Evolutionary conservation across 2,797 vertebrate genomes (phyloP).

Genomic region (Muscicapa comitata): DNA sequence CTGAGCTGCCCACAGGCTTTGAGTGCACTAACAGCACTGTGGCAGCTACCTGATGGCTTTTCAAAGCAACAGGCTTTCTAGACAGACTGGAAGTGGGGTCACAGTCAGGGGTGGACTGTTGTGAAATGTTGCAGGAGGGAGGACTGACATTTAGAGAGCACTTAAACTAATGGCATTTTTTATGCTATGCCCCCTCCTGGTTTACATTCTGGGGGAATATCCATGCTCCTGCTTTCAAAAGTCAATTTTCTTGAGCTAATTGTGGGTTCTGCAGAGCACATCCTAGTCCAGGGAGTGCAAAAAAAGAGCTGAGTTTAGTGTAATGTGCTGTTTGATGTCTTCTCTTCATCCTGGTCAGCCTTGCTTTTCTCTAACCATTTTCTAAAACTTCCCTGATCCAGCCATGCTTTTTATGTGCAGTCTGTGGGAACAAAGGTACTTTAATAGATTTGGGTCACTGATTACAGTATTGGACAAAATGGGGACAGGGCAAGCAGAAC

Average conservation of each 20-base stretch:
- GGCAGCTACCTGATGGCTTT: neutral
- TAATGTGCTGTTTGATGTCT: neutral
- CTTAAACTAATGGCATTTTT: neutral
- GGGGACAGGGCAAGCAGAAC: neutral
- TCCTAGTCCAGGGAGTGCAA: neutral
- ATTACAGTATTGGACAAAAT: neutral
- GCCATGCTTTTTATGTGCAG: neutral
- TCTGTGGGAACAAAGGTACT: neutral
- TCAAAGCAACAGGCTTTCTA: neutral
- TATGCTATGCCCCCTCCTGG: neutral
- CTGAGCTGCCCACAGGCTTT: neutral
- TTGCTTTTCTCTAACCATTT: neutral
- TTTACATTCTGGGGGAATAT: neutral
- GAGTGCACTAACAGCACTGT: neutral
- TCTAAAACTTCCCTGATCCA: neutral
- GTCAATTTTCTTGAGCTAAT: neutral
- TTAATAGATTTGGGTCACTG: neutral
- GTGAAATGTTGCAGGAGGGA: neutral
- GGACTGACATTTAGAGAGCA: neutral
- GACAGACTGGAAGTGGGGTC: neutral
- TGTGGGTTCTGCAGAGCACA: neutral
- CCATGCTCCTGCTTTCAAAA: neutral
- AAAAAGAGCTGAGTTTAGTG: neutral
- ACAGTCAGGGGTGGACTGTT: neutral
- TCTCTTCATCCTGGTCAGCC: neutral